Evolutionary conservation across 2,888 invertebrate genomes (phyloP), one percentile per base, ranked within the genome.

Genomic region (Papilio elwesi): DNA sequence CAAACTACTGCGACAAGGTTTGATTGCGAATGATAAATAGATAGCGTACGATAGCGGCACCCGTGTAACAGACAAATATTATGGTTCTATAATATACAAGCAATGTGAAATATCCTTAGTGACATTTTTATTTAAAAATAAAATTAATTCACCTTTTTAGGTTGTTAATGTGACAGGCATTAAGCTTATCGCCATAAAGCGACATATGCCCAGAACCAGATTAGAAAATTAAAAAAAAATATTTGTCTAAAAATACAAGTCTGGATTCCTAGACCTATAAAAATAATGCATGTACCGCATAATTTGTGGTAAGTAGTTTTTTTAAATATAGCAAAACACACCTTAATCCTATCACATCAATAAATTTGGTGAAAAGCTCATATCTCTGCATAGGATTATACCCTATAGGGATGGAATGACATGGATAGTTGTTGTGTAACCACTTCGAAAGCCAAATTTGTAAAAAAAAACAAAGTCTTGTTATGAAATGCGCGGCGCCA

Each of bases 11-110:
- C 81, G 82, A 82, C 85, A 81, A 81, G 82, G 82, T 86, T 88
- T 87, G 88, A 91, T 90, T 89, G 87, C 87, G 76, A 85, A 85
- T 88, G 89, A 90, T 91, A 86, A 86, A 90, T 87, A 81, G 81
- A 74, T 68, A 68, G 67, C 71, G 77, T 74, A 76, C 78, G 75
- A 65, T 73, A 57, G 55, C 66, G 69, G 59, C 68, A 53, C 52
- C 52, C 64, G 65, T 59, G 16, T 55, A 16, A 64, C 63, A 38
- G 48, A 43, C 49, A 49, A 64, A 49, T 62, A 62, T 62, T 38
- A 38, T 59, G 59, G 38, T 62, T 62, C 59, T 43, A 43, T 9
- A 43, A 43, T 62, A n/a, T n/a, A 43, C 10, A 9, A 15, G 10
- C 49, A 43, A 38, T 53, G 53, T 52, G 51, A 66, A 52, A 66